phyloP scores from a whole-genome alignment of 1,140 invertebrate genomes.

The Drosophila ambigua region DNA sequence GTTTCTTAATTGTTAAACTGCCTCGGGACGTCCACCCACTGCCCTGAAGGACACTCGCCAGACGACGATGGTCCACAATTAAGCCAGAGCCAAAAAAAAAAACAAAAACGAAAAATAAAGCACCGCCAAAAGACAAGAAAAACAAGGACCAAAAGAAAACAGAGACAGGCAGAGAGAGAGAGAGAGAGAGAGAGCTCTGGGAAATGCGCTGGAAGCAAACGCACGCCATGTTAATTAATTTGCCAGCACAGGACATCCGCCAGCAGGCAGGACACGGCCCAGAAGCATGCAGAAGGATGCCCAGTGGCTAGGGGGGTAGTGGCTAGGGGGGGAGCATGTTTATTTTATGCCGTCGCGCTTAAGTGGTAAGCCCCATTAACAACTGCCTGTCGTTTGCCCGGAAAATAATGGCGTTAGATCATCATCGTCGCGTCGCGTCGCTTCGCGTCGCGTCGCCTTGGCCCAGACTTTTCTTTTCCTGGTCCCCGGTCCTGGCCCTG shows the following conservation, averaged over 20 bases:
- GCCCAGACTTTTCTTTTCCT: too few species aligned
- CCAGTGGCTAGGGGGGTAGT: not conserved
- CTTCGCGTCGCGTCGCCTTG: not conserved
- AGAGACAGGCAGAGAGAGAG: slow-evolving; percentile 28
- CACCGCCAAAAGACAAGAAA: slow-evolving; percentile 30
- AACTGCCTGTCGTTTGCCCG: slow-evolving; percentile 78
- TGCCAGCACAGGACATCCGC: slow-evolving; percentile 71
- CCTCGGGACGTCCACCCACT: slow-evolving; percentile 39
- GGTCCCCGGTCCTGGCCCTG: too few species aligned
- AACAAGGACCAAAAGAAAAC: slow-evolving; percentile 24
- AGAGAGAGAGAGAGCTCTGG: slow-evolving; percentile 18
- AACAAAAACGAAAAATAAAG: slow-evolving; percentile 29
- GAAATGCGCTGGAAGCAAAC: slow-evolving; percentile 22
- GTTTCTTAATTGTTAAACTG: slow-evolving; percentile 78
- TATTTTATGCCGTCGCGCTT: slow-evolving; percentile 81
- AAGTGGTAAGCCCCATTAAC: slow-evolving; percentile 82
- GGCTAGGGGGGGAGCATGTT: slow-evolving; percentile 50
- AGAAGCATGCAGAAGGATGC: not conserved
- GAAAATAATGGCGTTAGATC: slow-evolving; percentile 81
- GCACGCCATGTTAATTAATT: slow-evolving; percentile 79
- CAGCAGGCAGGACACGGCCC: too few species aligned
- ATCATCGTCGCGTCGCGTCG: slow-evolving; percentile 66
- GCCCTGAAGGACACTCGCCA: slow-evolving; percentile 26
- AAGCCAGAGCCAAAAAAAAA: slow-evolving; percentile 51
- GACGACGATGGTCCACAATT: slow-evolving; percentile 56